Evolutionary conservation across 2,888 invertebrate genomes (phyloP).

Genomic region (Electrophaes corylata): DNA sequence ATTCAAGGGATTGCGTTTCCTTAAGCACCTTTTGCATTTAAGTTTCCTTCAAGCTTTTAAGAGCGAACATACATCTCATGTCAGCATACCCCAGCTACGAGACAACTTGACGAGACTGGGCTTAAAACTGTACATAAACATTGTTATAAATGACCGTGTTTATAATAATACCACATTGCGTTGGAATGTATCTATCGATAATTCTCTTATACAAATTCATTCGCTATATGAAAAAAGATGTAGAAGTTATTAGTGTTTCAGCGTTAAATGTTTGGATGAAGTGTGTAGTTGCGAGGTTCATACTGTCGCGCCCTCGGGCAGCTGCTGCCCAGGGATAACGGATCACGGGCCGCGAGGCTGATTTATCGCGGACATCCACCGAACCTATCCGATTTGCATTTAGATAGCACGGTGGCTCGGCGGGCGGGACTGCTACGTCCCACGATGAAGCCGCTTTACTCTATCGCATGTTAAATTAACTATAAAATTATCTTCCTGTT

Average conservation of each 20-base stretch:
- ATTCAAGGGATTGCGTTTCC: slow-evolving; percentile 54
- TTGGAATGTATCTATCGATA: background rate
- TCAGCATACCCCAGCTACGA: slow-evolving; percentile 49
- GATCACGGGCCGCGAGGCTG: slow-evolving; percentile 65
- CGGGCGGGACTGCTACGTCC: slow-evolving; percentile 46
- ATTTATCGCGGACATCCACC: slow-evolving; percentile 80
- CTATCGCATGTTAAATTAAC: slow-evolving; percentile 75
- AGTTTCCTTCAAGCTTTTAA: slow-evolving; percentile 47
- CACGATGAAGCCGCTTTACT: slow-evolving; percentile 55
- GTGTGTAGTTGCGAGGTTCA: slow-evolving; percentile 36
- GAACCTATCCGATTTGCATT: slow-evolving; percentile 84
- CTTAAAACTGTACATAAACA: slow-evolving; percentile 30
- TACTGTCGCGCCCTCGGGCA: slow-evolving; percentile 52
- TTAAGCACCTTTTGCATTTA: slow-evolving; percentile 55
- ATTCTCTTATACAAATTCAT: background rate
- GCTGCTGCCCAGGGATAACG: slow-evolving; percentile 59
- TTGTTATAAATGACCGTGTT: slow-evolving; percentile 17
- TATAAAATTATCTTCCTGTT: slow-evolving; percentile 65
- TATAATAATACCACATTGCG: background rate
- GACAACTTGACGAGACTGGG: slow-evolving; percentile 42
- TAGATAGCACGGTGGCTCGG: slow-evolving; percentile 72
- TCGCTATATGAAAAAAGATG: background rate
- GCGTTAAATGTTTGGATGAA: slow-evolving; percentile 13
- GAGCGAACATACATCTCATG: slow-evolving; percentile 50
- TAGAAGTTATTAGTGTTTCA: background rate